These are phyloP conservation scores for Clitarchus hookeri DNA, from an alignment of 2,888 invertebrate species.

Conservation along the genomic window DNA sequence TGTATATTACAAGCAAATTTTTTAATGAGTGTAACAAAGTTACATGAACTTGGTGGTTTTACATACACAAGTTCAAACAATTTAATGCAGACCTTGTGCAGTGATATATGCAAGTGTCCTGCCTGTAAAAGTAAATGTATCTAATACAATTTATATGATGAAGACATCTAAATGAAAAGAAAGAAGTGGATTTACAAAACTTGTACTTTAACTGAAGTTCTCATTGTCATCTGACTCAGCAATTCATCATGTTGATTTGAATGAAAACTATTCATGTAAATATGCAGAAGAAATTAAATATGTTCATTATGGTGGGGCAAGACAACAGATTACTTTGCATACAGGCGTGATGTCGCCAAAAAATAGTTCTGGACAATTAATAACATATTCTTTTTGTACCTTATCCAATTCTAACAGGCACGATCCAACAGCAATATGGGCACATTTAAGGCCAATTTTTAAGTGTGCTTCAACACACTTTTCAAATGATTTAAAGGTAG, in stretches of 20 bases:
- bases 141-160: too few species aligned
- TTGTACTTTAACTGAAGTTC: neutral
- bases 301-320: slow-evolving; percentile 5
- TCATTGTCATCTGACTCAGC: neutral
- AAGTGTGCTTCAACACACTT: too few species aligned
- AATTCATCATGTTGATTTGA: neutral
- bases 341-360: neutral
- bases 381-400: too few species aligned
- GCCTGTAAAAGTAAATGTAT: neutral
- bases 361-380: neutral
- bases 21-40: neutral
- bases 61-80: neutral
- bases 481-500: too few species aligned
- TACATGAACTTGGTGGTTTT: neutral
- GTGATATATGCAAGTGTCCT: neutral
- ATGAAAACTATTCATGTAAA: neutral
- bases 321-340: neutral
- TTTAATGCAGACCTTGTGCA: neutral
- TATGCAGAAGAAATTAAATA: neutral
- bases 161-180: neutral
- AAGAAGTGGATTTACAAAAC: neutral
- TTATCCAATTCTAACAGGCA: neutral
- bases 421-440: neutral
- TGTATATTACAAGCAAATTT: neutral
- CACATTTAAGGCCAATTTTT: neutral